Base-by-base conservation (phyloP, 2,797 vertebrate genomes). In the Pelodytes ibericus region DNA sequence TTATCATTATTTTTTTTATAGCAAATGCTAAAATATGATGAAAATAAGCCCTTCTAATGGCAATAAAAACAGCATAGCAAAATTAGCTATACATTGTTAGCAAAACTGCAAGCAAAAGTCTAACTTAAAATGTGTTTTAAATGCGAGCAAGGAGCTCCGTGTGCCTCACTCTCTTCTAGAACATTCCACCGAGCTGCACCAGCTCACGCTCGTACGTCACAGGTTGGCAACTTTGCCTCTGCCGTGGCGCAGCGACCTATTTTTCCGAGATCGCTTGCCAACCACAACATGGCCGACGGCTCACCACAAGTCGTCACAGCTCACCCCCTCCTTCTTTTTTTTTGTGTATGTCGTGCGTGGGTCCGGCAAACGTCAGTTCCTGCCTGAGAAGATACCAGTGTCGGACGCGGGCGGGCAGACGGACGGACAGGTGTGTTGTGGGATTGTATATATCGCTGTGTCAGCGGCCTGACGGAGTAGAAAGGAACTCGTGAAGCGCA, bases 391-490 rank as follows among this genome's bases (percentile, higher is more conserved):
- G 16, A 51, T 25, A 16, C 20, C 22, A 24, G 36, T 59, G 33
- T 30, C 33, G 27, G 20, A 60, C 49, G 18, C 33, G 33, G 31
- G 30, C 15, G n/a, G n/a, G n/a, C n/a, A n/a, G n/a, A 22, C n/a
- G 61, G 41, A 7, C 36, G 72, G 62, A 4, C 63, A 67, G 72
- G 72, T 67, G 63, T 22, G 72, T 74, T 44, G 4, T n/a, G 16
- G 2, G 15, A 30, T 0, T 60, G 18, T 26, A 36, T 36, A 13
- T 24, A 25, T 3, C 16, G 53, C 20, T 57, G 53, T 16, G 36
- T 39, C 15, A 39, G 36, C 1, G 3, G 39, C 2, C 9, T 8
- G 47, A n/a, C 18, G 27, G 2, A 20, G 2, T n/a, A 0, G 20
- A n/a, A 2, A 13, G 20, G 47, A 1, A 0, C 9, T 44, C 3